phyloP scores from a whole-genome alignment of 2,797 vertebrate genomes.

The Vespertilio murinus region DNA sequence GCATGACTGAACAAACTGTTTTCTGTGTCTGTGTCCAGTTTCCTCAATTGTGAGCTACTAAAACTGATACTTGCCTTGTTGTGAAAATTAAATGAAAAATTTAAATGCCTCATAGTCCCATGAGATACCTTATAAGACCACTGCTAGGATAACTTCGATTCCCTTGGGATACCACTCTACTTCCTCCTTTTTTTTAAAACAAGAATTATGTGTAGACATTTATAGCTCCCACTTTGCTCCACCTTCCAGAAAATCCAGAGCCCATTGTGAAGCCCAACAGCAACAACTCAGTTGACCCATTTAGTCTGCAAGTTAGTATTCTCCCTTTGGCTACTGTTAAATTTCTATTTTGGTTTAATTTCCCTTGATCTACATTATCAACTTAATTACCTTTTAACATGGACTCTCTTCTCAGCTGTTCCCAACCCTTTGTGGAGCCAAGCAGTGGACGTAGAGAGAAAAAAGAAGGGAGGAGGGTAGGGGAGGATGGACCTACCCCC shows the following conservation, averaged over 20 bases:
- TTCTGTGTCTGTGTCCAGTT: not conserved
- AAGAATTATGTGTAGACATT: not conserved
- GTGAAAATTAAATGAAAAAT: not conserved
- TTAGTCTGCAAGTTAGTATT: not conserved
- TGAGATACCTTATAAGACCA: not conserved
- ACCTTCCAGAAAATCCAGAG: not conserved
- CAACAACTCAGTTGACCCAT: not conserved
- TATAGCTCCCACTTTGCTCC: not conserved
- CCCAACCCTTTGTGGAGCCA: not conserved
- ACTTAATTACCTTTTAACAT: not conserved
- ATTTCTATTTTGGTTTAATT: slow-evolving; percentile 2
- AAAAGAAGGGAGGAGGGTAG: not conserved
- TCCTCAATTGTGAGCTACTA: not conserved
- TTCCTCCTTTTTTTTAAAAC: not conserved
- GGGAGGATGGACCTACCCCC: not conserved
- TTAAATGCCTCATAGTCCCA: not conserved
- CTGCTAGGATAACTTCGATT: not conserved
- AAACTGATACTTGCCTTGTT: not conserved
- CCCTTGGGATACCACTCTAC: not conserved
- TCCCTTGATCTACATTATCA: not conserved
- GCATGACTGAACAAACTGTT: not conserved
- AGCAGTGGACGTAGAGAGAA: not conserved
- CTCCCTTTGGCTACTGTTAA: not conserved
- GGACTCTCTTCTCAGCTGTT: not conserved
- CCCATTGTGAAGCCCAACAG: not conserved